Percentiles rank a stretch among this genome's conserved stretches.
phyloP scores from a whole-genome alignment of 2,113 vertebrate species.

The Perca fluviatilis region DNA sequence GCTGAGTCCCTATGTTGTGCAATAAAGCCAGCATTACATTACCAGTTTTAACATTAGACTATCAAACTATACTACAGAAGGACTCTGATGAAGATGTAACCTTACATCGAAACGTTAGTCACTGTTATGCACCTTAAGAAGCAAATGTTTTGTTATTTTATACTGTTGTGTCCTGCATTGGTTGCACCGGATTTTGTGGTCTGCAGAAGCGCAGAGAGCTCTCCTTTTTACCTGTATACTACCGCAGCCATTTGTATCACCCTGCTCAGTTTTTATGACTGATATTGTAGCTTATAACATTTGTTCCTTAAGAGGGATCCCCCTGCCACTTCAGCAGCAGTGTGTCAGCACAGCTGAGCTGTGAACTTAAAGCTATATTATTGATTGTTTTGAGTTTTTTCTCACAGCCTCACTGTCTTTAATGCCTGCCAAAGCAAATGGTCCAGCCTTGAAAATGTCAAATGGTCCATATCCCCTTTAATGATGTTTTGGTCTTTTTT shows the following conservation, averaged over 20 bases:
- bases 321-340: slow-evolving; percentile 24
- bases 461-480: background rate
- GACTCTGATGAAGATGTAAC: too few species aligned
- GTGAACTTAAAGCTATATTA: slow-evolving; percentile 36
- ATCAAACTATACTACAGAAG: background rate
- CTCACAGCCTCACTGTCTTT: slow-evolving; percentile 15
- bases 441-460: background rate
- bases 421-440: slow-evolving; percentile 29
- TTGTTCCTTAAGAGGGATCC: slow-evolving; percentile 28
- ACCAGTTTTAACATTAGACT: slow-evolving; percentile 5
- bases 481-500: background rate
- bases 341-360: slow-evolving; percentile 56
- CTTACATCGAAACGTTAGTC: too few species aligned
- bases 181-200: too few species aligned
- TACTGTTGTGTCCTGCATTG: too few species aligned
- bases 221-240: background rate
- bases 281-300: slow-evolving; percentile 6
- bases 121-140: too few species aligned
- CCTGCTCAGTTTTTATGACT: slow-evolving; percentile 37
- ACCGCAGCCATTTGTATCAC: slow-evolving; percentile 1
- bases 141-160: too few species aligned
- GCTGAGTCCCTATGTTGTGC: background rate
- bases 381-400: slow-evolving; percentile 68
- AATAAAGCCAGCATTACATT: background rate
- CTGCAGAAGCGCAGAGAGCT: too few species aligned